Evolutionary conservation across 2,797 vertebrate species (phyloP).

Genomic region (Eulemur mongoz): DNA sequence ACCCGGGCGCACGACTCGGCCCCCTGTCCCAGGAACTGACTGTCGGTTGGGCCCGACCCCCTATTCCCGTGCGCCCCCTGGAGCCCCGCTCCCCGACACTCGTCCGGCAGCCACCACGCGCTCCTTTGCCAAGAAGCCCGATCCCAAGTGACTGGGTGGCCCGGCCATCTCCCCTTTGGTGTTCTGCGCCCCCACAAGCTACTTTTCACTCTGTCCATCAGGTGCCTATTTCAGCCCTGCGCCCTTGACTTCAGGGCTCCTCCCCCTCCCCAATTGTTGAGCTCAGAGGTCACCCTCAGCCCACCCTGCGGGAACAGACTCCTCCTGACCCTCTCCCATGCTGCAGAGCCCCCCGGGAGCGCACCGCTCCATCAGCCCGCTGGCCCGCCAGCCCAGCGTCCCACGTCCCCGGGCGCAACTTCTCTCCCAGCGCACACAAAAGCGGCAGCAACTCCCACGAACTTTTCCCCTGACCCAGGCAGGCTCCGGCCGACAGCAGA

Average conservation of each 20-base stretch:
- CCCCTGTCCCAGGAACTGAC: conserved; percentile 56
- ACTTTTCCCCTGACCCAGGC: conserved; percentile 65
- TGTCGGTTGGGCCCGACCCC: background rate
- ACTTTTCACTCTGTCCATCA: background rate
- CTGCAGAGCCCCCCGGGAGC: background rate
- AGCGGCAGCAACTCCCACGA: conserved; percentile 66
- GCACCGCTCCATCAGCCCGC: background rate
- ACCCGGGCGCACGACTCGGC: conserved; percentile 50
- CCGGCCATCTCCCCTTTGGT: background rate
- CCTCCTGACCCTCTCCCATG: background rate
- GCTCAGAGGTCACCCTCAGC: background rate
- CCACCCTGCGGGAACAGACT: background rate
- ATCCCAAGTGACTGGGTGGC: conserved; percentile 21
- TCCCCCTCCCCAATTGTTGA: conserved; percentile 2
- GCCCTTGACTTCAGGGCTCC: background rate
- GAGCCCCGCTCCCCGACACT: conserved; percentile 2
- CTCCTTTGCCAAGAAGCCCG: background rate
- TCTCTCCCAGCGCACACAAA: conserved; percentile 52
- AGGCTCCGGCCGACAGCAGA: background rate
- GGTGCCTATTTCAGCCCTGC: conserved; percentile 11
- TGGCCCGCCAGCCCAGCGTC: background rate
- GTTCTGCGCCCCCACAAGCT: background rate
- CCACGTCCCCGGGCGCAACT: conserved; percentile 61
- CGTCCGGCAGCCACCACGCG: background rate
- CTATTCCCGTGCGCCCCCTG: conserved; percentile 42